Evolutionary conservation across 2,797 vertebrate species (phyloP), one percentile per base, ranked within the genome.

Genomic region (Propithecus perrieri): DNA sequence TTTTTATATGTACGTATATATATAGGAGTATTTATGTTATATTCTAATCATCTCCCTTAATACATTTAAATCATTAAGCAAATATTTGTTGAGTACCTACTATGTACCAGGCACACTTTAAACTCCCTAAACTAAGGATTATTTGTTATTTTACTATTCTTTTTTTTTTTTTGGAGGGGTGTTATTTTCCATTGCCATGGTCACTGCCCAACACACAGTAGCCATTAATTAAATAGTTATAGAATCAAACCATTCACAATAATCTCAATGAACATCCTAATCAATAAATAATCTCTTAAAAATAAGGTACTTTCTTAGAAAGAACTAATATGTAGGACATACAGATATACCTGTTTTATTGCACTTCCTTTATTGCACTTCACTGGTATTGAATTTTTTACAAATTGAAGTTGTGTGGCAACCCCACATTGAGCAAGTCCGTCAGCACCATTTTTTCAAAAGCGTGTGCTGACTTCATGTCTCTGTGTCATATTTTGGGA

Each of bases 221-320:
- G 75, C 13, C 43, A 91, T 71, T 85, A 91, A 96, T 86, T 91
- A 91, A 95, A 95, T 33, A 57, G 48, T 80, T 89, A 55, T 67
- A 76, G 15, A 86, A 84, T 14, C 85, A 22, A 83, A 59, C 35
- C 53, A 75, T 7, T 55, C 17, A 41, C 38, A 22, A 92, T 46
- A 93, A 11, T n/a, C 28, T 85, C 53, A 91, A 5, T 94, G 63
- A 94, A 93, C 20, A 95, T 85, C n/a, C 80, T 1, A 46, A 38
- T 57, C 57, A 97, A 95, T 67, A 85, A 94, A 92, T 83, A 89
- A 92, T 88, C 43, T 87, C 74, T 91, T 46, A 86, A 55, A 91
- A 89, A 94, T 41, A 89, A 85, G 74, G 43, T 72, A 38, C 61
- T 80, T 85, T 38, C 63, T 91, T 89, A 86, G 17, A 93, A 83